Percentiles rank a stretch among this genome's conserved stretches.
phyloP scores from a whole-genome alignment of 2,797 vertebrate genomes.

The Steatocranus sp. region DNA sequence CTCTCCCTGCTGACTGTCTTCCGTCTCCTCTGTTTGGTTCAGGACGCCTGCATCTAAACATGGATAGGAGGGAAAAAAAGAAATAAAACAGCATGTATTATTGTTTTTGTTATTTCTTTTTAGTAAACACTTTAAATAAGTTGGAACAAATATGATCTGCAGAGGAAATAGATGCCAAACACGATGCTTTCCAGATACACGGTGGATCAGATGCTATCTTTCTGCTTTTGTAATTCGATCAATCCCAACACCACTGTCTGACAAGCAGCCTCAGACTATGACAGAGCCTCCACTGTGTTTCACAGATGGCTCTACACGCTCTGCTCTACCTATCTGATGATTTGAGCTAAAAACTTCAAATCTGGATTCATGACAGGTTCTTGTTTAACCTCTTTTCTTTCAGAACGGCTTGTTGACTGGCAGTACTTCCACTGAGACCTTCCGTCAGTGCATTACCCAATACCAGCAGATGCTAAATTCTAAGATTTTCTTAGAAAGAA shows the following conservation, averaged over 20 bases:
- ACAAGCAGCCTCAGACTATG: neutral
- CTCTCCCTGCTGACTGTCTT: constrained; percentile 56
- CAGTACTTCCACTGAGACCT: neutral
- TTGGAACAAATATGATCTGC: neutral
- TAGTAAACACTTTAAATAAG: neutral
- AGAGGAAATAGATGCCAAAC: neutral
- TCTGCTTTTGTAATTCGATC: neutral
- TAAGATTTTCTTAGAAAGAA: neutral
- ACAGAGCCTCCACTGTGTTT: neutral
- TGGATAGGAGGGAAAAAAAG: neutral
- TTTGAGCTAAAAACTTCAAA: neutral
- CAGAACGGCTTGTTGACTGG: neutral
- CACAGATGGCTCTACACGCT: accelerated
- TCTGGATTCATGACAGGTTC: neutral
- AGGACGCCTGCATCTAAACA: constrained; percentile 33
- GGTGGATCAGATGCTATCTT: neutral
- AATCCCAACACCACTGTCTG: neutral
- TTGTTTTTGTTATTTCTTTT: neutral
- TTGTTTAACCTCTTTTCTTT: neutral
- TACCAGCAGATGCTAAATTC: neutral
- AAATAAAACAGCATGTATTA: neutral
- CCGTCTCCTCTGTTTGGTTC: constrained; percentile 49
- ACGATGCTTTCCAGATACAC: neutral
- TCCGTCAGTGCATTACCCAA: neutral
- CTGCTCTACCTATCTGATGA: neutral